Evolutionary conservation across 2,113 vertebrate genomes (phyloP), one percentile per base, ranked within the genome.

Genomic region (Circaetus cinerascens): DNA sequence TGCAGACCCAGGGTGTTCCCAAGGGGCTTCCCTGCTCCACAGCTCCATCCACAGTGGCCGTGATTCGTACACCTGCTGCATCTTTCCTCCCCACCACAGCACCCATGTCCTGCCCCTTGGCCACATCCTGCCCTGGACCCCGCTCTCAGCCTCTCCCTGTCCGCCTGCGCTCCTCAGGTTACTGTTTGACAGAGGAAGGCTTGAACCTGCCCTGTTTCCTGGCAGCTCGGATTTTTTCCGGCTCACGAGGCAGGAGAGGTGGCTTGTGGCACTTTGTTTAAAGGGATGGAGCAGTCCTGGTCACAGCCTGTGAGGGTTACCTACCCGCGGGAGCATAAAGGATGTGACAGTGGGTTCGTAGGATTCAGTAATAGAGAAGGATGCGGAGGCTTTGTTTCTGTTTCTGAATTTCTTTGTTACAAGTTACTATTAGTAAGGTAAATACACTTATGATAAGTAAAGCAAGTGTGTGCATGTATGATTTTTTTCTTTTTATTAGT

Each of bases 331-430:
- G n/a, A 21, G 15, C 0, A 14, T 7, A 2, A 41, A 23, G 43
- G 59, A 5, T 0, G 2, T 14, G 32, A 2, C 9, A 1, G 20
- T 4, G 66, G n/a, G n/a, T 21, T 4, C 2, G 7, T 13, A 7
- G n/a, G 64, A 10, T 23, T 15, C 56, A 56, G 40, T 22, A 19
- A 32, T 1, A 17, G 17, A 11, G 26, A 2, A 13, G 46, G 50
- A 25, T 5, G 50, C 1, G 4, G 55, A 40, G 50, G 16, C 38
- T 87, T 55, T 68, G 26, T 36, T 63, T 60, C 63, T 1, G 2
- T 51, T 51, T 51, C 50, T 8, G 0, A 38, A 53, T 71, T 32
- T 55, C 38, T 73, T 16, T 38, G 64, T 46, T 53, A 40, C 9
- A 11, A 29, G 21, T 41, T 59, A 6, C 32, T 60, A 0, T 45